Evolutionary conservation across 2,113 vertebrate species (phyloP).

Genomic region (Hiodon alosoides): DNA sequence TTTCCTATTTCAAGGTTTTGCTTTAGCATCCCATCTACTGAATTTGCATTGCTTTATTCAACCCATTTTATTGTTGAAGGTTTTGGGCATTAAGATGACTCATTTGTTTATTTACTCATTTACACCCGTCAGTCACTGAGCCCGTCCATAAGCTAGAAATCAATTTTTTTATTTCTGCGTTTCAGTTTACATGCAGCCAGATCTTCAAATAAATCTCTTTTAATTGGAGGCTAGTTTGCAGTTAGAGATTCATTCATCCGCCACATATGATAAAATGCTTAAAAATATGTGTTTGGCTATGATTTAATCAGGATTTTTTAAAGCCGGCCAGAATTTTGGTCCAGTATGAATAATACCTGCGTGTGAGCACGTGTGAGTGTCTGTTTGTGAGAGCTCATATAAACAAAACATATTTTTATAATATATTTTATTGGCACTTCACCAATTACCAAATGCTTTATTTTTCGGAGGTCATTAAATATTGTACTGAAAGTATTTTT

Average conservation of each 20-base stretch:
- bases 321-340: conserved; percentile 14
- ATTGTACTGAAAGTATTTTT: conserved; percentile 10
- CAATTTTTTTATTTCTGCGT: no score
- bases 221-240: no score
- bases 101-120: no score
- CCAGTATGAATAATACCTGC: neutral
- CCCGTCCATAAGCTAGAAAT: no score
- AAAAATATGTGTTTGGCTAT: neutral
- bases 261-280: neutral
- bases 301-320: conserved; percentile 16
- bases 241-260: neutral
- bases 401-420: conserved; percentile 17
- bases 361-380: neutral
- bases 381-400: neutral
- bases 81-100: no score
- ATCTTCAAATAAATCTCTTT: no score
- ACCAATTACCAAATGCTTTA: conserved; percentile 13
- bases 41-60: no score
- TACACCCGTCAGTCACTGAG: no score
- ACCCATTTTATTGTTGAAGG: no score
- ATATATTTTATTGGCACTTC: conserved; percentile 14
- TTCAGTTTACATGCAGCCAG: no score
- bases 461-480: conserved; percentile 18
- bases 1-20: no score
- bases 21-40: no score